Percentiles rank a stretch among this genome's conserved stretches.
phyloP scores from a whole-genome alignment of 2,888 invertebrate genomes.

The Spisula subtruncata region DNA sequence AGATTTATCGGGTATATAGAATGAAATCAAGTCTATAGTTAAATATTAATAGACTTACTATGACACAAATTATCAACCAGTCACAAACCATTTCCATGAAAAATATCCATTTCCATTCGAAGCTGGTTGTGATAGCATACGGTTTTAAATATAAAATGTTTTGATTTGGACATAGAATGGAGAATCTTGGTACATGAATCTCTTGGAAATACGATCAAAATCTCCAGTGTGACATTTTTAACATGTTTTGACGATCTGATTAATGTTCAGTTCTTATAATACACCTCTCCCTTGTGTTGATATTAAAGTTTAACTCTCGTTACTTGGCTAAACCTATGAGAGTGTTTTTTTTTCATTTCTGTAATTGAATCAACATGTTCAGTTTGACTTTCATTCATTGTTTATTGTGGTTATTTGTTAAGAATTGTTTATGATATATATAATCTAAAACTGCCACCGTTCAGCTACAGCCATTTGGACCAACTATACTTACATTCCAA shows the following conservation, averaged over 20 bases:
- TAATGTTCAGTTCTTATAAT: not conserved
- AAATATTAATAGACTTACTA: not conserved
- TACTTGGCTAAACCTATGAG: not conserved
- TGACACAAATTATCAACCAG: not conserved
- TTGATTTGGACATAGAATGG: not conserved
- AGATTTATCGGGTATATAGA: not conserved
- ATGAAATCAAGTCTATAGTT: not conserved
- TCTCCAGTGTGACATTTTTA: not conserved
- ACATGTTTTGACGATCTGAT: not conserved
- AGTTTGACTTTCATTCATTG: conserved; percentile 10
- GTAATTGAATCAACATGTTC: not conserved
- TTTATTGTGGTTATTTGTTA: not conserved
- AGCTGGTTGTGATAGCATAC: not conserved
- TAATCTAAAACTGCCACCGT: conserved; percentile 6
- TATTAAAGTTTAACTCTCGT: not conserved
- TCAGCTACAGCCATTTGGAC: not conserved
- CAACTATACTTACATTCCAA: conserved; percentile 18
- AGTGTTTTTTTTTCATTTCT: not conserved
- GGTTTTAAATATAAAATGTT: not conserved
- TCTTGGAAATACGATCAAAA: not conserved
- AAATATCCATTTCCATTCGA: not conserved
- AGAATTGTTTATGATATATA: conserved; percentile 15
- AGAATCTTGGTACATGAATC: not conserved
- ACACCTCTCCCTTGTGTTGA: not conserved
- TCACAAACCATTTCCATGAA: not conserved